These are phyloP conservation scores for Megaleporinus macrocephalus DNA, from an alignment of 2,113 vertebrate genomes.

Conservation along the genomic window DNA sequence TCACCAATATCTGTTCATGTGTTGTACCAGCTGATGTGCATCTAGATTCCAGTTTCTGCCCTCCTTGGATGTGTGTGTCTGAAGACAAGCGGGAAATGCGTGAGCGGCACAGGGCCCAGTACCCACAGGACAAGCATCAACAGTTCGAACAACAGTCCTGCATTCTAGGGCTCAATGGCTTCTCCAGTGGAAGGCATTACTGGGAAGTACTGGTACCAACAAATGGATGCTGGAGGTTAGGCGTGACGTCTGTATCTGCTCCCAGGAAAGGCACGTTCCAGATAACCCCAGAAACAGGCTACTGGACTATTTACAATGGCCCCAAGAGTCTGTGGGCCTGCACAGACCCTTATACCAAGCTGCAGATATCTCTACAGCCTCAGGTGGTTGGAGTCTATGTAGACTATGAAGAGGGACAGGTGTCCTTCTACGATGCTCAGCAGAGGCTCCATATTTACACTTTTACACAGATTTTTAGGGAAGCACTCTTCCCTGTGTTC, in stretches of 20 bases:
- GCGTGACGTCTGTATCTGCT: conserved; percentile 1
- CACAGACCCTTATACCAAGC: conserved; percentile 11
- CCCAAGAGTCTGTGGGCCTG: conserved; percentile 9
- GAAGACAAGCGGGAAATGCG: conserved; percentile 12
- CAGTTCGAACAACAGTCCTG: neutral
- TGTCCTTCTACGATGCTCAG: conserved; percentile 37
- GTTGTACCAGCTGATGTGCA: neutral
- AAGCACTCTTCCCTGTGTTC: conserved; percentile 36
- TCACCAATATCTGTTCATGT: neutral
- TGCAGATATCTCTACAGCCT: neutral
- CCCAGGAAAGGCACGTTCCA: conserved; percentile 18
- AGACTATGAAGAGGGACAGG: conserved; percentile 41
- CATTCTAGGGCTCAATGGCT: neutral
- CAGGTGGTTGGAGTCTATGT: conserved; percentile 35
- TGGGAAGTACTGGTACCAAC: conserved; percentile 24
- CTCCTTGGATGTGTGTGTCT: conserved; percentile 29
- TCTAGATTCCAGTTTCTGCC: conserved; percentile 25
- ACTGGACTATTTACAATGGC: conserved; percentile 31
- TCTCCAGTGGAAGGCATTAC: conserved; percentile 34
- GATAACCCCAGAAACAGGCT: neutral
- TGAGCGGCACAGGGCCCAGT: neutral
- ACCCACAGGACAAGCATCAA: neutral
- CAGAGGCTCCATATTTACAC: conserved; percentile 34
- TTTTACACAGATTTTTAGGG: conserved; percentile 15
- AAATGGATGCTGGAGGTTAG: conserved; percentile 34